Conservation (phyloP, 2,797 vertebrate species). For the Hylomyscus alleni region DNA sequence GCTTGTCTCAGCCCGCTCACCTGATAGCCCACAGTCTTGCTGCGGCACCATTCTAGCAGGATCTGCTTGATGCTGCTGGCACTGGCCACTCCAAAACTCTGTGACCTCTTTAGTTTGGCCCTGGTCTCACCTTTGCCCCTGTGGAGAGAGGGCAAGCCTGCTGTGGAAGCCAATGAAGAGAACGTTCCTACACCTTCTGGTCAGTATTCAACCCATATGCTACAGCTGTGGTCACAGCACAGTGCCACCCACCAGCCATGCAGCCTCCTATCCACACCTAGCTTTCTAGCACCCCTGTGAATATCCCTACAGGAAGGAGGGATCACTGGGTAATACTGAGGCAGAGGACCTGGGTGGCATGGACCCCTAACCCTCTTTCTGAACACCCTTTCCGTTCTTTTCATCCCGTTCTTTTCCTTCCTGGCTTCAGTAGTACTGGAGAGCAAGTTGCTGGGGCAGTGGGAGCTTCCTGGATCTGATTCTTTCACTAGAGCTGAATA, state of each 20-base stretch:
- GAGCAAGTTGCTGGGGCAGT: not conserved
- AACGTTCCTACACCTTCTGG: not conserved
- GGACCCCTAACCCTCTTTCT: not conserved
- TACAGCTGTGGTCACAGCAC: not conserved
- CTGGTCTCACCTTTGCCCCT: slow-evolving; percentile 91
- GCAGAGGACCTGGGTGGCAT: not conserved
- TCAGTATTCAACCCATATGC: fast-evolving
- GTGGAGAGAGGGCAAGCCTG: slow-evolving; percentile 72
- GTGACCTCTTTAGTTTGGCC: slow-evolving; percentile 95
- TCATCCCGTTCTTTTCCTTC: too few species aligned
- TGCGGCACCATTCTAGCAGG: slow-evolving; percentile 97
- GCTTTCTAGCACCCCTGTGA: not conserved
- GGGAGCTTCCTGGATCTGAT: not conserved
- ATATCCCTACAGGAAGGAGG: not conserved
- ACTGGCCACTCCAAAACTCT: slow-evolving; percentile 95
- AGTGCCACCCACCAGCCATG: too few species aligned
- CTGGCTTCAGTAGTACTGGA: not conserved
- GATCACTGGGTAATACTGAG: not conserved
- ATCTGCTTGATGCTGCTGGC: slow-evolving; percentile 97
- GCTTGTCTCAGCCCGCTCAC: slow-evolving; percentile 83
- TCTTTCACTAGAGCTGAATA: not conserved
- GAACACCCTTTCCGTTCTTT: not conserved
- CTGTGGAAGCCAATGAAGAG: not conserved
- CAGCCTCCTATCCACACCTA: not conserved
- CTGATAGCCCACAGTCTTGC: slow-evolving; percentile 97